Percentiles rank a stretch among this genome's conserved stretches.
Evolutionary conservation across 2,888 invertebrate species (phyloP).

Genomic region (Patella caerulea): DNA sequence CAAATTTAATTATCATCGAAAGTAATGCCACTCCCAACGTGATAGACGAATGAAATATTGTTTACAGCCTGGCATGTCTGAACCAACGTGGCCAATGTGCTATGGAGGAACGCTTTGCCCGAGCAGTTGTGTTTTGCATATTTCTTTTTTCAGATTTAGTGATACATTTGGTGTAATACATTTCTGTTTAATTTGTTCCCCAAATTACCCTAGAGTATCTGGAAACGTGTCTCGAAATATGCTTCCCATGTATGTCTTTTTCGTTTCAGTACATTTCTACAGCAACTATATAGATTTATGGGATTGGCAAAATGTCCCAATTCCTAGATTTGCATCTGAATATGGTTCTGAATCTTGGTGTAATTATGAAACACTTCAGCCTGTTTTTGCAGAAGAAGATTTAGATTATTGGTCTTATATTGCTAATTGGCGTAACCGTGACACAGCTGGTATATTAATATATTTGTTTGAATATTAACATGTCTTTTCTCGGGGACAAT

Average conservation of each 20-base stretch:
- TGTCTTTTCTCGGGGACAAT: neutral
- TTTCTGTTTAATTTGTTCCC: too few species aligned
- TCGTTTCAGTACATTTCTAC: slow-evolving; percentile 82
- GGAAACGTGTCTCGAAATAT: too few species aligned
- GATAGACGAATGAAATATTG: too few species aligned
- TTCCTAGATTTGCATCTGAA: slow-evolving; percentile 92
- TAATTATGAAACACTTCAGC: slow-evolving; percentile 77
- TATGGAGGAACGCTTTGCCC: too few species aligned
- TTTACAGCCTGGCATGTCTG: too few species aligned
- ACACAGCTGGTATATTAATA: slow-evolving; percentile 79
- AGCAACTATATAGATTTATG: slow-evolving; percentile 87
- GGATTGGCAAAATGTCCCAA: slow-evolving; percentile 83
- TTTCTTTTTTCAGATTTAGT: too few species aligned
- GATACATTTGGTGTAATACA: too few species aligned
- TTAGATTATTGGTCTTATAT: slow-evolving; percentile 75
- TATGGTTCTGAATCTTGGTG: slow-evolving; percentile 96
- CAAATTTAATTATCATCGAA: too few species aligned
- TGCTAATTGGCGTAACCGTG: slow-evolving; percentile 88
- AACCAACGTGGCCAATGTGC: too few species aligned
- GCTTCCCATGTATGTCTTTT: neutral
- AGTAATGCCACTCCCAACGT: too few species aligned
- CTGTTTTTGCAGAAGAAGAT: slow-evolving; percentile 71
- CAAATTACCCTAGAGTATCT: too few species aligned
- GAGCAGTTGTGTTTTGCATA: too few species aligned
- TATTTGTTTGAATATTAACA: neutral